Percentiles rank a stretch among this genome's conserved stretches.
phyloP scores from a whole-genome alignment of 1,140 invertebrate genomes.

The Bombyx mandarina region DNA sequence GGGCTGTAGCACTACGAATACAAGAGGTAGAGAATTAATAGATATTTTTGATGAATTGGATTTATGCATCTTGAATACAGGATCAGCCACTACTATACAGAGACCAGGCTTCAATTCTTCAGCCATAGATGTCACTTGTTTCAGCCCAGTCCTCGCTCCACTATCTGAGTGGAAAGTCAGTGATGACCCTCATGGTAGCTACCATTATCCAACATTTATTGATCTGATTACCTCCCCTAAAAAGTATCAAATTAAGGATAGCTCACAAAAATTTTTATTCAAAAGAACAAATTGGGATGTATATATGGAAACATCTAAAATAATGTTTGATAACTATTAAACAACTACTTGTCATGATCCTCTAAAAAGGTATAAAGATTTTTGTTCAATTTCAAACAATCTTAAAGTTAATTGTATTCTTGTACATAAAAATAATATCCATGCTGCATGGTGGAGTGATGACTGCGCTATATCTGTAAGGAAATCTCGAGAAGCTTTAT shows the following conservation, averaged over 20 bases:
- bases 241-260: too few species aligned
- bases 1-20: neutral
- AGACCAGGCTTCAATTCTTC: neutral
- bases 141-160: neutral
- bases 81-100: neutral
- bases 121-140: neutral
- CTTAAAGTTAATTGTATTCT: too few species aligned
- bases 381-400: too few species aligned
- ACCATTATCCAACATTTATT: conserved; percentile 1
- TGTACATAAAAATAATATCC: neutral
- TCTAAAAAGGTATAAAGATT: too few species aligned
- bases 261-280: too few species aligned
- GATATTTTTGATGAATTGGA: neutral
- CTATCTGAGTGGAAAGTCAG: conserved; percentile 3
- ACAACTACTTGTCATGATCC: too few species aligned
- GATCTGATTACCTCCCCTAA: neutral
- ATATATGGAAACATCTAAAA: too few species aligned
- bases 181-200: conserved; percentile 4
- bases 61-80: neutral
- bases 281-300: too few species aligned
- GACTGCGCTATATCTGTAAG: neutral
- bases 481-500: conserved; percentile 1
- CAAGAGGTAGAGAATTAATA: neutral
- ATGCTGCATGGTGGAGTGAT: conserved; percentile 1
- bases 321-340: too few species aligned